Evolutionary conservation across 1,140 invertebrate genomes (phyloP), one percentile per base, ranked within the genome.

Genomic region (Bombus terrestris): DNA sequence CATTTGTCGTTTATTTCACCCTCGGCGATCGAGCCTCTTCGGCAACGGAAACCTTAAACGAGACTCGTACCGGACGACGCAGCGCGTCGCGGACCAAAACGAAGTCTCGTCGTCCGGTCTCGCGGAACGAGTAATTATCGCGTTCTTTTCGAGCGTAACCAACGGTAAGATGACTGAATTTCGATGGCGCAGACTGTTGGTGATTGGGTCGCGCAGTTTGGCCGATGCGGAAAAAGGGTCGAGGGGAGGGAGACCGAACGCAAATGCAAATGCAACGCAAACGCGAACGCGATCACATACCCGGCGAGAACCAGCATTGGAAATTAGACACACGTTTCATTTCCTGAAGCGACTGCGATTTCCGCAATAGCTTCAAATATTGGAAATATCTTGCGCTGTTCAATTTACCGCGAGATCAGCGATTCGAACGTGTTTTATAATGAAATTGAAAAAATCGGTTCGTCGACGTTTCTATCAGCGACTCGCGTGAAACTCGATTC

Each of bases 281-380:
- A n/a, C 81, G 59, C 43, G 68, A 39, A 43, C 13, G 59, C 39
- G 78, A 47, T 28, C 57, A 22, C 28, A 41, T n/a, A 10, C 22
- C 84, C 88, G 86, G 85, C 86, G 39, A 25, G 76, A 83, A 88
- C 90, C 85, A 89, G 90, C 91, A 92, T 94, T 94, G 93, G 93
- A 95, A 95, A 95, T 95, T 95, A 95, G 93, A 94, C 94, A 94
- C 94, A 94, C 94, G 89, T 94, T 95, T 95, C 94, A 95, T 95
- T 95, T 95, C 94, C 94, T 94, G 93, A 83, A 93, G 88, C 92
- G 94, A 93, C 93, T 94, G 92, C 91, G 90, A 92, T 92, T 94
- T 95, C 94, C 94, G 93, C 89, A 90, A 83, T 88, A 82, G 90
- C 92, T 93, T 94, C 93, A 93, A 94, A 93, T 94, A 94, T 95